Conservation (phyloP, 2,888 invertebrate species). For the Elgonia sp. region DNA sequence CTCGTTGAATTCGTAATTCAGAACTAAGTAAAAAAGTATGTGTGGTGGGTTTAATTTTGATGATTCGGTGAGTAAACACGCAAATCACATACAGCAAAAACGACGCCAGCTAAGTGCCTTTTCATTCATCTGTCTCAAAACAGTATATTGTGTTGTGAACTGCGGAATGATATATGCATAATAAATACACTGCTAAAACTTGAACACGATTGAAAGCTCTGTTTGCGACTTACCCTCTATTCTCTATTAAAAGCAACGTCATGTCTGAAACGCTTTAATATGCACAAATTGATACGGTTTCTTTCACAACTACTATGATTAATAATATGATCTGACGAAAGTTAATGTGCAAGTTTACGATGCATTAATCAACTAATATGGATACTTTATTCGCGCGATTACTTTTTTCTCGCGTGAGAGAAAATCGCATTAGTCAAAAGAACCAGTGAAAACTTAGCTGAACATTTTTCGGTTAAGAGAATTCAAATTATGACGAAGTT, state of each 20-base stretch:
- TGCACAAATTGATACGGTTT: conserved; percentile 10
- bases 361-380: neutral
- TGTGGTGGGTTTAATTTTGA: conserved; percentile 30
- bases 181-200: conserved; percentile 46
- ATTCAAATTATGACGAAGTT: too few relatives aligned
- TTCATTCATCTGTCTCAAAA: conserved; percentile 42
- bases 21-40: conserved; percentile 42
- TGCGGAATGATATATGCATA: conserved; percentile 52
- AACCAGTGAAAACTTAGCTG: too few relatives aligned
- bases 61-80: conserved; percentile 13
- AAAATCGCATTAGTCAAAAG: too few relatives aligned
- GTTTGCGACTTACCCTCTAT: conserved; percentile 23
- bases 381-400: too few relatives aligned
- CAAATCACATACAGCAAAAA: conserved; percentile 25
- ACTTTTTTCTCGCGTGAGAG: too few relatives aligned
- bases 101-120: conserved; percentile 35
- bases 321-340: neutral
- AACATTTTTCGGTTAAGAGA: too few relatives aligned
- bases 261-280: conserved; percentile 34
- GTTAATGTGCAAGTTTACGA: neutral
- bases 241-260: conserved; percentile 45
- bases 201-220: conserved; percentile 33
- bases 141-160: conserved; percentile 30
- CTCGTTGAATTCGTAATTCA: conserved; percentile 9
- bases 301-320: conserved; percentile 29